Evolutionary conservation across 2,113 vertebrate species (phyloP), one percentile per base, ranked within the genome.

Genomic region (Choloepus hoffmanni): DNA sequence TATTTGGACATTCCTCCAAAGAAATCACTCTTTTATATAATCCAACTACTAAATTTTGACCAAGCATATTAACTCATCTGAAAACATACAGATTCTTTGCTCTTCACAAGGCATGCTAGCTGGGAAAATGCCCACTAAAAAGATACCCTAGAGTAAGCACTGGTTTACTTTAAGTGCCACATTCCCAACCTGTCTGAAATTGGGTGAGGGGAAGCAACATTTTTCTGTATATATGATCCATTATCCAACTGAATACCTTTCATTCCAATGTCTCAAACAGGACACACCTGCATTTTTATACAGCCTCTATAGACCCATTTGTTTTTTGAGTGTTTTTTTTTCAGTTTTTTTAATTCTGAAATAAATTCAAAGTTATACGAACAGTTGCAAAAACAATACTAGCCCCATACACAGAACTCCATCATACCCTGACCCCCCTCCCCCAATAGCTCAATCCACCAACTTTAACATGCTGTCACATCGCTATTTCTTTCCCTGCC

Each of bases 201-300:
- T 78, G 2, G 15, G 21, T 7, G 3, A 7, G 3, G 12, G 8
- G 8, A 3, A 76, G 40, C 45, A 95, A 50, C 48, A 63, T 86
- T 81, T 58, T 24, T 28, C 16, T 63, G 0, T 24, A 5, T 68
- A 8, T 86, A n/a, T 63, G 18, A 78, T 11, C 60, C 40, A 81
- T 89, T 82, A 74, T 65, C 91, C 50, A 79, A 13, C 19, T 62
- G 50, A 95, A 85, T 84, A 30, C 21, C 55, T 92, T 85, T 78
- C 65, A 63, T 81, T 92, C 36, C 58, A 92, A 21, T n/a, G 26
- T 50, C 78, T 94, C 78, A 73, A 76, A 95, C 48, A 78, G 67
- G 89, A 92, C 83, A 97, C 85, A 95, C 76, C 78, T 95, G 70
- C 55, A 53, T 92, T 92, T 90, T 92, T 90, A 78, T 30, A 60